Conservation (phyloP, 2,888 invertebrate genomes). For the Synergus japonicus region DNA sequence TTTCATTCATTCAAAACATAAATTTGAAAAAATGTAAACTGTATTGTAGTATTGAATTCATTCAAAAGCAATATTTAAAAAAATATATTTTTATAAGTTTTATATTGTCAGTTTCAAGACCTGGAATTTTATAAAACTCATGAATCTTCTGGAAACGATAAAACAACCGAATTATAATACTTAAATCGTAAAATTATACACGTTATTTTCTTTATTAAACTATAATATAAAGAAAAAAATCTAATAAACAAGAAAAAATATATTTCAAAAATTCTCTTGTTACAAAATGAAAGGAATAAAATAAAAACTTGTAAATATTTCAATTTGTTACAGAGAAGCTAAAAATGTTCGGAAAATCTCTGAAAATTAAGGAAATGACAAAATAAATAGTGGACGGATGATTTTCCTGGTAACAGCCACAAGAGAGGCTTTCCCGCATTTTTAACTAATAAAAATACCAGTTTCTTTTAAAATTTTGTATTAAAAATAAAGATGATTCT, state of each 20-base stretch:
- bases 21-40: too few species aligned
- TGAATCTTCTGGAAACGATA: not conserved
- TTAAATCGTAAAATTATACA: not conserved
- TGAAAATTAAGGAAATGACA: not conserved
- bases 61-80: not conserved
- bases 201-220: not conserved
- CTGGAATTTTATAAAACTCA: not conserved
- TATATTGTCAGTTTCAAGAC: not conserved
- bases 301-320: not conserved
- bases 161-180: not conserved
- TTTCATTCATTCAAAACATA: not conserved
- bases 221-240: not conserved
- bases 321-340: not conserved
- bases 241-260: not conserved
- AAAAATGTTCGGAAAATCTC: not conserved
- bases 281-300: not conserved
- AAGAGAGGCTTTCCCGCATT: not conserved
- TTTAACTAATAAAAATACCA: not conserved
- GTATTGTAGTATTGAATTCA: too few species aligned
- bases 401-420: not conserved
- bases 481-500: not conserved
- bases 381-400: not conserved
- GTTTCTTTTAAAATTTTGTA: not conserved
- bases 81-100: not conserved
- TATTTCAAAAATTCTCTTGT: not conserved